Base-by-base conservation (phyloP, 2,113 vertebrate genomes). In the Peromyscus leucopus region DNA sequence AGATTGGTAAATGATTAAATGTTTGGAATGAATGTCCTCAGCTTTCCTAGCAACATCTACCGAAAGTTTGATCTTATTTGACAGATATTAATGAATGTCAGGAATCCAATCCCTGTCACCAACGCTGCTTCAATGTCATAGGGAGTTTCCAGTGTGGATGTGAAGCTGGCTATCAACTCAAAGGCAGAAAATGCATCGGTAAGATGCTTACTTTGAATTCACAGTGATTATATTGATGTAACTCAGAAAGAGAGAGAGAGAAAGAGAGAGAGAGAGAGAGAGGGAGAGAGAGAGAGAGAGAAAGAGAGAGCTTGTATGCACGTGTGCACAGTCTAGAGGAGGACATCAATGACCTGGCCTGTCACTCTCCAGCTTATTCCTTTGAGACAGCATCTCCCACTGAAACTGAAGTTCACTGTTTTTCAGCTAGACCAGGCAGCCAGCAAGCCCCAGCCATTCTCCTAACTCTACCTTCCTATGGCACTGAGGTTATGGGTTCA, bases 111-210 rank as follows among this genome's bases (percentile, higher is more conserved):
- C 99, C 99, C 26, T 99, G 99, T 93, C 99, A 99, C 93, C 99
- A 99, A 57, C 99, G 97, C 61, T 99, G 99, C 97, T 98, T 99
- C 95, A 99, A 99, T 93, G 99, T 99, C 19, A 98, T 99, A 71
- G 99, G 99, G 75, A 99, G 99, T 95, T 99, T 99, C 98, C 99
- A 99, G 87, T 99, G 99, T 96, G 99, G 99, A 36, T 99, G 99
- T 97, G 99, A 99, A 79, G 99, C 99, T 4, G 99, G 99, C 61
- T 99, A 99, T 98, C 99, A 99, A 57, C 98, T 99, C 89, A 99
- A 99, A 98, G 99, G 99, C 98, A 99, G 99, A 95, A 99, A 99
- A 97, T 99, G 99, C 65, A 75, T 99, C 1, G 99, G 99, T 99
- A 98, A 93, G 99, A 86, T 67, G 90, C 67, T 16, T 91, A 1